phyloP scores from a whole-genome alignment of 2,888 invertebrate genomes.

The Tuberolachnus salignus region DNA sequence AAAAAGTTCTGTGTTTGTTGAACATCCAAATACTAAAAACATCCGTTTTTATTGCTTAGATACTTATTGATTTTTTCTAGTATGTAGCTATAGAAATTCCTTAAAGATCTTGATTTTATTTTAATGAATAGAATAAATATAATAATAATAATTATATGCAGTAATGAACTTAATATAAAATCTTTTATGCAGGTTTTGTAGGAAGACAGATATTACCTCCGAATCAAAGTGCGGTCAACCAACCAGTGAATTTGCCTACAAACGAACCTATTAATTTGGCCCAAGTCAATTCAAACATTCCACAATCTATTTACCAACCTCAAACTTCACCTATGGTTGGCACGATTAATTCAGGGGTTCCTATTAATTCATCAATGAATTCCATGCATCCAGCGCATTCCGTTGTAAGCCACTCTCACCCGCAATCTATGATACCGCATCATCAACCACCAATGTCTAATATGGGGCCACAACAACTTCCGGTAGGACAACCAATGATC shows the following conservation, averaged over 20 bases:
- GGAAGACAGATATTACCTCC: slow-evolving; percentile 30
- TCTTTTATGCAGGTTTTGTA: slow-evolving; percentile 17
- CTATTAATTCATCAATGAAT: slow-evolving; percentile 38
- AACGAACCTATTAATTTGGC: slow-evolving; percentile 28
- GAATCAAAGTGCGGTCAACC: slow-evolving; percentile 24
- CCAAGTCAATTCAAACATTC: slow-evolving; percentile 37
- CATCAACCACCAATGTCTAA: slow-evolving; percentile 35
- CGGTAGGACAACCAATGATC: slow-evolving; percentile 33
- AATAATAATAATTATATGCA: neutral
- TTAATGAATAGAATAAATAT: neutral
- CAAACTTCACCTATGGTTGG: slow-evolving; percentile 2
- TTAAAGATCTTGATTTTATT: no score
- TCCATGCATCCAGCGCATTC: slow-evolving; percentile 19
- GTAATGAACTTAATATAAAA: neutral
- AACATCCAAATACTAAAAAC: no score
- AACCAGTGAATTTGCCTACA: slow-evolving; percentile 38
- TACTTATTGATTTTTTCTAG: no score
- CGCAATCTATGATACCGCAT: slow-evolving; percentile 14
- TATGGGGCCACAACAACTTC: slow-evolving; percentile 25
- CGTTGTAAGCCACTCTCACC: slow-evolving; percentile 7
- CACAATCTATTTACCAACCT: slow-evolving; percentile 41
- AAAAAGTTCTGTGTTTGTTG: no score
- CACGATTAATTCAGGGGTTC: slow-evolving; percentile 31
- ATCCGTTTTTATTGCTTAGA: no score
- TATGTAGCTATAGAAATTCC: no score